phyloP scores from a whole-genome alignment of 2,888 invertebrate genomes.

The Ophioninae sp. region DNA sequence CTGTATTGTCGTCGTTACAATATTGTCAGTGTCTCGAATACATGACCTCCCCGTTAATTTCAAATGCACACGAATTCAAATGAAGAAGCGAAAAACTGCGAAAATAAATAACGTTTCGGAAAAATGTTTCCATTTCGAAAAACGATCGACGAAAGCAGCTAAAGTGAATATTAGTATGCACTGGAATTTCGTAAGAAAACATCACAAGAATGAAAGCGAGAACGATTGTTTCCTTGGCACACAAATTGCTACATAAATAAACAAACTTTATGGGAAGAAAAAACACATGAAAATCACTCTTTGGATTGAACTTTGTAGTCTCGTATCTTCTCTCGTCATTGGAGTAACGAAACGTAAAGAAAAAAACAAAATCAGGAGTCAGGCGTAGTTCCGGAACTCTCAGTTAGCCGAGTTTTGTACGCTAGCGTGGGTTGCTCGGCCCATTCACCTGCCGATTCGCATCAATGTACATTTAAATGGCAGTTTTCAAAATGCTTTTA shows the following conservation, averaged over 20 bases:
- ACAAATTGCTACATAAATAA: constrained; percentile 38
- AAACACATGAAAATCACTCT: constrained; percentile 35
- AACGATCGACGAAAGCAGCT: not conserved
- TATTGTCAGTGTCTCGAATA: constrained; percentile 63
- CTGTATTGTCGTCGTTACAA: constrained; percentile 76
- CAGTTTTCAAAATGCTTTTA: too few relatives aligned
- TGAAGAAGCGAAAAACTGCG: not conserved
- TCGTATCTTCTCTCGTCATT: constrained; percentile 37
- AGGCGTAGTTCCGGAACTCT: too few relatives aligned
- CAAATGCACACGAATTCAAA: constrained; percentile 29
- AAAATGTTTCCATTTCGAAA: not conserved
- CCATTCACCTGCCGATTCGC: too few relatives aligned
- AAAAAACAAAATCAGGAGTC: not conserved
- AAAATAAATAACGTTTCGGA: not conserved
- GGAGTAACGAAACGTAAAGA: not conserved
- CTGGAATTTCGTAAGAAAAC: not conserved
- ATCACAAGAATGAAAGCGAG: not conserved
- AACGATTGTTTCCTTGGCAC: constrained; percentile 18
- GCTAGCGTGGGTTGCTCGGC: too few relatives aligned
- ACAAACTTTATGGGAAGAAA: constrained; percentile 20
- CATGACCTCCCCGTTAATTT: constrained; percentile 18
- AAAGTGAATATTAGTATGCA: not conserved
- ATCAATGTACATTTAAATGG: too few relatives aligned
- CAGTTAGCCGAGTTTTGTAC: too few relatives aligned
- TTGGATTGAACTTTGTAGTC: constrained; percentile 54